Base-by-base conservation (phyloP, 2,888 invertebrate genomes). In the Drepanosiphum platanoidis region DNA sequence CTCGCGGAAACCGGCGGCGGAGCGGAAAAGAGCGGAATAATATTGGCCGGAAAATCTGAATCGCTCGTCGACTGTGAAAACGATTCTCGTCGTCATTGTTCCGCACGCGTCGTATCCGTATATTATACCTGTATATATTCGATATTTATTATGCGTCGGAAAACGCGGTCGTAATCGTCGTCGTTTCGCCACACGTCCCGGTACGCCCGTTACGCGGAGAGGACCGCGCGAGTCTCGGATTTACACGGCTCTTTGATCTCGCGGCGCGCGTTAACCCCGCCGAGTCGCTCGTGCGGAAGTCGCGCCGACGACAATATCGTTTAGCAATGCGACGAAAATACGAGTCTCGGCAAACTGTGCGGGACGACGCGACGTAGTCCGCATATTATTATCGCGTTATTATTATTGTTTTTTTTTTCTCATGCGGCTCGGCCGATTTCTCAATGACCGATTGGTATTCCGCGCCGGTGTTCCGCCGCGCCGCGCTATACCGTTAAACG, bases 61-160 rank as follows among this genome's bases (percentile, higher is more conserved):
- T 32, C 46, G 74, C 32, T 46, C 46, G 46, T 74, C 13, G 22
- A 46, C 74, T 32, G 74, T 32, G 46, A 46, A 74, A 46, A 74
- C 5, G 11, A 46, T 52, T 74, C 30, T 18, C 32, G 9, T 52
- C 22, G 18, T 2, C 52, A 22, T 52, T 18, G 39, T 9, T 4
- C 39, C 9, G 39, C 39, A 39, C 39, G 9, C 9, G 9, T n/a
- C 11, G 52, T 52, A 18, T 22, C 52, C 3, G 3, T n/a, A n/a
- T n/a, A n/a, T n/a, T n/a, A n/a, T n/a, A n/a, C 52, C 18, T 18
- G 52, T 52, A 18, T 7, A 22, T 7, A 18, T 52, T n/a, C n/a
- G 22, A 15, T 46, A 46, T 3, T 9, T 15, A 46, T 9, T 3
- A 46, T 15, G 15, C 18, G 22, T 46, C 5, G 18, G 46, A 52